A percentile compares a stretch with the other conserved stretches of the same genome.
Conservation (phyloP, 30 jellyfish, hydroid and myxozoan genomes). For the Pelagia noctiluca region DNA sequence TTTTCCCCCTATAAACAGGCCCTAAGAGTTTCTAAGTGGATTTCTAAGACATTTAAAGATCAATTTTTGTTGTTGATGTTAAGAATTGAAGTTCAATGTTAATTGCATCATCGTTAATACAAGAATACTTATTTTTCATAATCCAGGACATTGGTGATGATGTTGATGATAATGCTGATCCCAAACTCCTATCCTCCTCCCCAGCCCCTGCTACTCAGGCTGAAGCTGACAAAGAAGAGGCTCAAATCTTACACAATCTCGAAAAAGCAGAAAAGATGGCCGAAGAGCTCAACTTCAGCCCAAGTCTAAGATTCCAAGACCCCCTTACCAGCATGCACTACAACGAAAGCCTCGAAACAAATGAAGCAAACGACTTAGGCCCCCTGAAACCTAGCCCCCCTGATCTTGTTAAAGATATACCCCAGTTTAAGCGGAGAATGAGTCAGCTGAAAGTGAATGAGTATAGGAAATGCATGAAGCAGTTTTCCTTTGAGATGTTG, state of each 20-base stretch:
- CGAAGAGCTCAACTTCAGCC: conserved; percentile 64
- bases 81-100: too few species aligned
- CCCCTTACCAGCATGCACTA: conserved; percentile 96
- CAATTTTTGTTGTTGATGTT: too few species aligned
- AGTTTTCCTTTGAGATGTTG: conserved; percentile 73
- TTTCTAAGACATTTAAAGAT: too few species aligned
- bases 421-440: conserved; percentile 54
- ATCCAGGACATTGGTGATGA: conserved; percentile 75
- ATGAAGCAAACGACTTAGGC: conserved; percentile 69
- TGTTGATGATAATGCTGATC: conserved; percentile 49
- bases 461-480: conserved; percentile 74
- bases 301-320: conserved; percentile 82
- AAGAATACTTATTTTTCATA: background rate
- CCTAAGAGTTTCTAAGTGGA: too few species aligned
- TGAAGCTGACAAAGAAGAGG: conserved; percentile 92
- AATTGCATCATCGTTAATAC: too few species aligned
- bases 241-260: conserved; percentile 66
- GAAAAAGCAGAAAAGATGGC: conserved; percentile 90
- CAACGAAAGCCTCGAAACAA: conserved; percentile 76
- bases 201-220: conserved; percentile 82
- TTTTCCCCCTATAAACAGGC: too few species aligned
- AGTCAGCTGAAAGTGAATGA: conserved; percentile 71
- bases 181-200: conserved; percentile 12
- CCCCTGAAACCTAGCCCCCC: conserved; percentile 84
- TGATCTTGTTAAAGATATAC: conserved; percentile 65